These are phyloP conservation scores for Frieseomelitta varia DNA, from an alignment of 1,140 invertebrate species.

Conservation along the genomic window DNA sequence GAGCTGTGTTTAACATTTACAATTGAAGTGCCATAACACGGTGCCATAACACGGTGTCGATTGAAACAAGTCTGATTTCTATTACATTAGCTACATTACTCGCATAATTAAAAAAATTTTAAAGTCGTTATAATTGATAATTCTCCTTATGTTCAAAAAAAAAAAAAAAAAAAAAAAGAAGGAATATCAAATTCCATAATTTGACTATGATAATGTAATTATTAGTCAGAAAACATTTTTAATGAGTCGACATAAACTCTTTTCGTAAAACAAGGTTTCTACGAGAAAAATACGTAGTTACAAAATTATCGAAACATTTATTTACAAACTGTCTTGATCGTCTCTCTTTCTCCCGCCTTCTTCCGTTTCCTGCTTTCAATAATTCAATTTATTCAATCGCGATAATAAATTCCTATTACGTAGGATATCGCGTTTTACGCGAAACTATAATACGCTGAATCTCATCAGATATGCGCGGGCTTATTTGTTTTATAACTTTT, in stretches of 20 bases:
- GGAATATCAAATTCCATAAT: too few relatives aligned
- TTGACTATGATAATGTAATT: too few relatives aligned
- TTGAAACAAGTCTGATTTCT: too few relatives aligned
- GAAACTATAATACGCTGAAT: background rate
- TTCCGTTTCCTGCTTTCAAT: background rate
- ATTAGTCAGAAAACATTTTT: too few relatives aligned
- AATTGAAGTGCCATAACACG: too few relatives aligned
- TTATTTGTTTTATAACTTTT: conserved; percentile 41
- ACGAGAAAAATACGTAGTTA: background rate
- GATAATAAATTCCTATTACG: conserved; percentile 10
- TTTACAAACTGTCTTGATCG: background rate
- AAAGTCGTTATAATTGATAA: too few relatives aligned
- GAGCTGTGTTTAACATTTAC: background rate
- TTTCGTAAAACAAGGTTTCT: background rate
- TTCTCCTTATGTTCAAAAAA: too few relatives aligned
- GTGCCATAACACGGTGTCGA: too few relatives aligned
- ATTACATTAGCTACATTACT: too few relatives aligned
- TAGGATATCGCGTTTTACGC: background rate
- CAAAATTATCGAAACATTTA: background rate
- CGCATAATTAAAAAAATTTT: too few relatives aligned
- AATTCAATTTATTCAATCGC: background rate
- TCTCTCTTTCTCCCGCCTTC: background rate
- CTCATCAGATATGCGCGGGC: conserved; percentile 7
- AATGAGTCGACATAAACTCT: background rate
- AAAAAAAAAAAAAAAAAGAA: too few relatives aligned